phyloP scores from a whole-genome alignment of 2,888 invertebrate genomes.

The Linyphia triangularis region DNA sequence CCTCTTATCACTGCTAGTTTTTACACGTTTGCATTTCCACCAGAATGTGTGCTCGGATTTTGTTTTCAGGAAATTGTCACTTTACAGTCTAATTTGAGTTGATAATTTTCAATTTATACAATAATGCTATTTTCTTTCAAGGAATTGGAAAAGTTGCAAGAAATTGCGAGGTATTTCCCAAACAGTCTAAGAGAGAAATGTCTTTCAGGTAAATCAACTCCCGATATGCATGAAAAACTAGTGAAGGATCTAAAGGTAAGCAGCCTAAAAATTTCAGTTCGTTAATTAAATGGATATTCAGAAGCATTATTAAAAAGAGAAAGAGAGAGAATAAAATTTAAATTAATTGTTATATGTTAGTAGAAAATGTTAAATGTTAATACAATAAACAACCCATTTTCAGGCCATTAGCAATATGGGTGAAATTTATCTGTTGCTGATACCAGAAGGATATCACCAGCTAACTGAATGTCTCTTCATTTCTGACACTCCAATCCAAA shows the following conservation, averaged over 20 bases:
- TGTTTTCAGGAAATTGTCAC: too few species aligned
- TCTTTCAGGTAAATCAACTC: background rate
- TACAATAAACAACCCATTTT: too few species aligned
- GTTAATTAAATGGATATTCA: too few species aligned
- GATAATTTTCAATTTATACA: background rate
- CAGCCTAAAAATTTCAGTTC: background rate
- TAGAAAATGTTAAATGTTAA: too few species aligned
- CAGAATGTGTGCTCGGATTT: too few species aligned
- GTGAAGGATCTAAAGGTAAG: conserved; percentile 38
- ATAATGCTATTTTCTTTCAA: conserved; percentile 9
- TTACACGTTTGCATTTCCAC: too few species aligned
- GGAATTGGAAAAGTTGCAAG: conserved; percentile 15
- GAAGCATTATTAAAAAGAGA: too few species aligned
- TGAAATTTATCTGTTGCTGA: background rate
- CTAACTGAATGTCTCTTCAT: conserved; percentile 28
- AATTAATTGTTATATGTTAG: too few species aligned
- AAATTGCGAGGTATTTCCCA: conserved; percentile 25
- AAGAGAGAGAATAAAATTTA: too few species aligned
- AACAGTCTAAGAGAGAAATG: conserved; percentile 17
- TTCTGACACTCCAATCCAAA: background rate
- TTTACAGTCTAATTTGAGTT: background rate
- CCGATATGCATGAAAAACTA: background rate
- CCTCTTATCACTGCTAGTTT: too few species aligned
- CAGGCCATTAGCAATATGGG: conserved; percentile 68
- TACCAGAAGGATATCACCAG: conserved; percentile 7